Evolutionary conservation across 1,140 invertebrate genomes (phyloP).

Genomic region (Ephestia elutella): DNA sequence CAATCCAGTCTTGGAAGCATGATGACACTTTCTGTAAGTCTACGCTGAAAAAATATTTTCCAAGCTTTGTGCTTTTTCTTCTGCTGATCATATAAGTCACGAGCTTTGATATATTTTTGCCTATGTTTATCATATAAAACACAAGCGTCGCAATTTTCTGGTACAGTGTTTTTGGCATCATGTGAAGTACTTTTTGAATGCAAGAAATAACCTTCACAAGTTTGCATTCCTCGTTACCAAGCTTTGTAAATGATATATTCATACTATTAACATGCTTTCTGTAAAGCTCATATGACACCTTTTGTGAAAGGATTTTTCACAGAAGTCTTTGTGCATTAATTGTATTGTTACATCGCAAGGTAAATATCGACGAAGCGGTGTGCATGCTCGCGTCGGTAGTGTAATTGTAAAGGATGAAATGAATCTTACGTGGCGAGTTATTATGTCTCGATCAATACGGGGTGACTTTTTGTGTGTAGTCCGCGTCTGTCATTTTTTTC

Average conservation of each 20-base stretch:
- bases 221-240: conserved; percentile 41
- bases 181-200: conserved; percentile 17
- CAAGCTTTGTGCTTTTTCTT: background rate
- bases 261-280: conserved; percentile 10
- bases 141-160: background rate
- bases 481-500: no score
- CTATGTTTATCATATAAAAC: background rate
- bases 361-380: conserved; percentile 35
- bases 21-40: conserved; percentile 43
- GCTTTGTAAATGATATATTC: conserved; percentile 32
- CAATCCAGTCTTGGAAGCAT: conserved; percentile 39
- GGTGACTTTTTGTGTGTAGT: no score
- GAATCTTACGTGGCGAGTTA: no score
- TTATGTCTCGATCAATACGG: no score
- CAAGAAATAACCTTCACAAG: conserved; percentile 27
- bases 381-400: conserved; percentile 43
- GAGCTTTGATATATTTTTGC: background rate
- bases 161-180: background rate
- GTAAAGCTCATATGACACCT: conserved; percentile 16
- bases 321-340: conserved; percentile 37
- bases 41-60: conserved; percentile 10
- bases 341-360: conserved; percentile 34
- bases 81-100: background rate
- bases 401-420: no score
- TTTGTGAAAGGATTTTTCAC: conserved; percentile 23